phyloP scores from a whole-genome alignment of 2,797 vertebrate genomes.

The Delichon dasypus region DNA sequence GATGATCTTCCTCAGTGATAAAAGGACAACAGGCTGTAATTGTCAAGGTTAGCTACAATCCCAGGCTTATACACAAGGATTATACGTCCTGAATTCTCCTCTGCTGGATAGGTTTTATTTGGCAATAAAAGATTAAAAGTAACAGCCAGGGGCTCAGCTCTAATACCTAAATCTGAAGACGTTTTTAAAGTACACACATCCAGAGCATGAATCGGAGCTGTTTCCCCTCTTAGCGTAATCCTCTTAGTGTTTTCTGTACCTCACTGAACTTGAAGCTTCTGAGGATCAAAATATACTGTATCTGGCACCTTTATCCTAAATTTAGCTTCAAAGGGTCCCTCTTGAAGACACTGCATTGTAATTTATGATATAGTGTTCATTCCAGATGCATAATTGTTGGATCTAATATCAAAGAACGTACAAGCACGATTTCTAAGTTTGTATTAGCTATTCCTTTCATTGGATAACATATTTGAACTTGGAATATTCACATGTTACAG shows the following conservation, averaged over 20 bases:
- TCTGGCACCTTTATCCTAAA: slow-evolving; percentile 19
- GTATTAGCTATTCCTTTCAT: neutral
- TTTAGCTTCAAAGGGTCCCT: slow-evolving; percentile 8
- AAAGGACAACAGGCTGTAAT: slow-evolving; percentile 77
- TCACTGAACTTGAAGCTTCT: slow-evolving; percentile 43
- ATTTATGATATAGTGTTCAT: neutral
- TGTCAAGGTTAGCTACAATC: slow-evolving; percentile 64
- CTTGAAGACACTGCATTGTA: neutral
- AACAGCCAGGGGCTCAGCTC: slow-evolving; percentile 69
- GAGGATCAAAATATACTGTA: slow-evolving; percentile 27
- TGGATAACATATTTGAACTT: neutral
- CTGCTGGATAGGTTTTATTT: slow-evolving; percentile 73
- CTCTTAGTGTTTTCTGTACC: slow-evolving; percentile 70
- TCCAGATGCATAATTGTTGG: neutral
- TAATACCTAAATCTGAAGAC: slow-evolving; percentile 61
- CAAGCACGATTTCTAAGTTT: neutral
- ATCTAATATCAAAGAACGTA: neutral
- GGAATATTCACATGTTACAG: neutral
- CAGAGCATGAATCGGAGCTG: neutral
- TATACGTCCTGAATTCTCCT: slow-evolving; percentile 70
- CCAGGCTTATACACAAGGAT: slow-evolving; percentile 66
- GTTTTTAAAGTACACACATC: slow-evolving; percentile 55
- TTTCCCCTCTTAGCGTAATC: slow-evolving; percentile 71
- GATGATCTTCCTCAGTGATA: slow-evolving; percentile 48
- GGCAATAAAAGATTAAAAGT: slow-evolving; percentile 71